phyloP scores from a whole-genome alignment of 2,113 vertebrate genomes.

The Poeciliopsis turrubarensis region DNA sequence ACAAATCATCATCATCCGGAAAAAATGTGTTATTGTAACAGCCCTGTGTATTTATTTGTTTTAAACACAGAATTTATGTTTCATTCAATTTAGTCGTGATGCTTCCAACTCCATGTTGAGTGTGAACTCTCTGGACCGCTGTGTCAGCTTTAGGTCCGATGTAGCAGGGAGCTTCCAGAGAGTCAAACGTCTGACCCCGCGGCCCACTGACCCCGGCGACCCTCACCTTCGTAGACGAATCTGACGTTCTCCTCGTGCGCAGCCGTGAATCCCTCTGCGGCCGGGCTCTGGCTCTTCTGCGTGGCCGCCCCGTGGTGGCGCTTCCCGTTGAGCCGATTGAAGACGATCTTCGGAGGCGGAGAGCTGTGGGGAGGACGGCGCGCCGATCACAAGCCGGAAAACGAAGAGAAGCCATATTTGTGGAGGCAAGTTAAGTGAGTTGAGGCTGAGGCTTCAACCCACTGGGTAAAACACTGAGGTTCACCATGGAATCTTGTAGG shows the following conservation, averaged over 20 bases:
- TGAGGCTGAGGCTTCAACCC: background rate
- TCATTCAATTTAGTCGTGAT: too few relatives aligned
- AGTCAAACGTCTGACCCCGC: background rate
- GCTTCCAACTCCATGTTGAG: too few relatives aligned
- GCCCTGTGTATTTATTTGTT: too few relatives aligned
- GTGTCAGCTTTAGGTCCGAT: background rate
- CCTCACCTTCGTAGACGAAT: constrained; percentile 91
- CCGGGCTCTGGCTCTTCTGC: constrained; percentile 70
- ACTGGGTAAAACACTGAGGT: background rate
- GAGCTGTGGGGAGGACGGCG: constrained; percentile 50
- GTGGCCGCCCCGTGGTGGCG: constrained; percentile 76
- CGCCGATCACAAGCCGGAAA: background rate
- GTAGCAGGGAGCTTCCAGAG: background rate
- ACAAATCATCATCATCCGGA: too few relatives aligned
- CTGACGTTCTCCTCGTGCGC: constrained; percentile 95
- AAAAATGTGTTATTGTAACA: too few relatives aligned
- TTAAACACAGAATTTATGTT: too few relatives aligned
- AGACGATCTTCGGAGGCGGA: constrained; percentile 87
- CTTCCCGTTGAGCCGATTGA: constrained; percentile 92
- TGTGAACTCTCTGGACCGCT: too few relatives aligned
- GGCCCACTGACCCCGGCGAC: background rate
- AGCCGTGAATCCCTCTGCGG: constrained; percentile 88
- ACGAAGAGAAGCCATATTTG: too few relatives aligned
- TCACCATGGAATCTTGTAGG: background rate
- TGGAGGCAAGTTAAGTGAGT: background rate